Conservation (phyloP, 2,113 vertebrate species). For the Melanotaenia duboulayi region DNA sequence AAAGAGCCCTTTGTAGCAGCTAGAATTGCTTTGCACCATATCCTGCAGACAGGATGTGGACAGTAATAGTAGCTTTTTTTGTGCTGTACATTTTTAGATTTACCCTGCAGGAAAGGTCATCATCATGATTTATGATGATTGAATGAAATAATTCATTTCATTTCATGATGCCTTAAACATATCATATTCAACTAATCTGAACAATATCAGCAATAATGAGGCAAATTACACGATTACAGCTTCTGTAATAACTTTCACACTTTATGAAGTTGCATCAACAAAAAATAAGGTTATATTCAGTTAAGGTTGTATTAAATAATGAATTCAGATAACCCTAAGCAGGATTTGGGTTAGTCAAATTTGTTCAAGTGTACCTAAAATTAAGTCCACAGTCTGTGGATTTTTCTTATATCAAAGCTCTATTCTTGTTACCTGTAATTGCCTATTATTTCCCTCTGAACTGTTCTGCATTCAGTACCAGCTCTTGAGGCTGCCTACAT, state of each 20-base stretch:
- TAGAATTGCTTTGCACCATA: no score
- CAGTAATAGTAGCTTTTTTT: no score
- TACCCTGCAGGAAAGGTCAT: no score
- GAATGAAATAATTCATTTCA: neutral
- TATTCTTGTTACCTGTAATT: constrained; percentile 52
- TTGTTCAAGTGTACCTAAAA: constrained; percentile 17
- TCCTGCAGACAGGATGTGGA: no score
- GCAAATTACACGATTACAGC: neutral
- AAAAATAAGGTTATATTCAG: neutral
- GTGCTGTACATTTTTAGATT: no score
- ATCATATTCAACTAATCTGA: no score
- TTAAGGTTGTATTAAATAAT: constrained; percentile 7
- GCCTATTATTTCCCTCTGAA: constrained; percentile 39
- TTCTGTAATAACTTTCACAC: neutral
- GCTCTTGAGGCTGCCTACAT: constrained; percentile 44
- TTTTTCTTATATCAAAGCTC: constrained; percentile 20
- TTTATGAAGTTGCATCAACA: neutral
- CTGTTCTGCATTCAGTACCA: constrained; percentile 62
- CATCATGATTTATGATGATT: neutral
- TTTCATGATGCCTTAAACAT: neutral
- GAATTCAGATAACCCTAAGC: neutral
- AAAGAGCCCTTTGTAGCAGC: no score
- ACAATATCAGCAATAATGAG: no score
- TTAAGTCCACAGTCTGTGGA: constrained; percentile 26
- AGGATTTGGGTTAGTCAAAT: no score